These are phyloP conservation scores for Oscheius sp. DNA, from an alignment of 2,888 invertebrate genomes.

Conservation along the genomic window DNA sequence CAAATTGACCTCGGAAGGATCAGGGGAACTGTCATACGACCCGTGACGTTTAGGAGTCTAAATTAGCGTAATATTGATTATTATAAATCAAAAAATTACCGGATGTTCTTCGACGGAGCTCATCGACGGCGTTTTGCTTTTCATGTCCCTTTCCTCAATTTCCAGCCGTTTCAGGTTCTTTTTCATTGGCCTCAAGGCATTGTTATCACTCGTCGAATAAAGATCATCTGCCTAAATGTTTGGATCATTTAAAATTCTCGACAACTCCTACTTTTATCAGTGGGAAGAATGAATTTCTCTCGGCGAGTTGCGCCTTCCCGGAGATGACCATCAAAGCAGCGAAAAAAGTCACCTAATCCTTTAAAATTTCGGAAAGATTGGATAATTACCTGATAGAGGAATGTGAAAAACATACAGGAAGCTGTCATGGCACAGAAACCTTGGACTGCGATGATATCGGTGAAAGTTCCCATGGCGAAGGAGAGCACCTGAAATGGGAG, in stretches of 20 bases:
- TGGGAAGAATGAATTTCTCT: conserved; percentile 76
- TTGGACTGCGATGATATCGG: conserved; percentile 91
- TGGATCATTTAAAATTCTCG: not conserved
- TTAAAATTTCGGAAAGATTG: not conserved
- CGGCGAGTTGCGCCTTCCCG: conserved; percentile 88
- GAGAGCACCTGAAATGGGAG: conserved; percentile 77
- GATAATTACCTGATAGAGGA: conserved; percentile 82
- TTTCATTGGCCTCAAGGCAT: conserved; percentile 29
- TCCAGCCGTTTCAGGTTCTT: not conserved
- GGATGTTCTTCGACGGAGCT: not conserved
- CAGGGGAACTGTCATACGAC: conserved; percentile 33
- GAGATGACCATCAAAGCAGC: conserved; percentile 90
- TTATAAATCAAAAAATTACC: not conserved
- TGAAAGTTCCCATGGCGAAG: conserved; percentile 90
- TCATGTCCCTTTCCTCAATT: not conserved
- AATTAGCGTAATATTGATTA: too few relatives aligned
- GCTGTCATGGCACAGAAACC: conserved; percentile 96
- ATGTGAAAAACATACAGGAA: conserved; percentile 89
- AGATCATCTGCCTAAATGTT: conserved; percentile 41
- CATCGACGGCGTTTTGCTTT: not conserved
- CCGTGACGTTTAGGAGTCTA: conserved; percentile 12
- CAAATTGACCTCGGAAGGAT: conserved; percentile 50
- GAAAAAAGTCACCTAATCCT: conserved; percentile 85
- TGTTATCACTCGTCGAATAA: conserved; percentile 45
- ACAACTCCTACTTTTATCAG: conserved; percentile 58